Conservation (phyloP, 2,113 vertebrate species). For the Onychorhynchus coronatus region DNA sequence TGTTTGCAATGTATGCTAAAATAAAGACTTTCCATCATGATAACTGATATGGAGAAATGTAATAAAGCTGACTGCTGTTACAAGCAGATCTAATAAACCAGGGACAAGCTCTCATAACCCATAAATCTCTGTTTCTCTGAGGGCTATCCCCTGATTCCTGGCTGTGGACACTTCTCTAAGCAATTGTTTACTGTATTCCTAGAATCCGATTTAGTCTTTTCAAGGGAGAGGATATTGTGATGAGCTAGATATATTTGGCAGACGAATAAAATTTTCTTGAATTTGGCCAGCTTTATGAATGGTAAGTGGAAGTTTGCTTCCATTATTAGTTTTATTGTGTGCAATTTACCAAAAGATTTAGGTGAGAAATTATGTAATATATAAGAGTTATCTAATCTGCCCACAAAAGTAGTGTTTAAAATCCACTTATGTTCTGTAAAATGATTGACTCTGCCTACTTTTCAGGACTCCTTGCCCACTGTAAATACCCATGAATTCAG, state of each 20-base stretch:
- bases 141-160: not conserved
- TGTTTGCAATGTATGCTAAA: not conserved
- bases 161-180: not conserved
- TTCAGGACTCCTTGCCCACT: not conserved
- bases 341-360: not conserved
- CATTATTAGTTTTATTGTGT: not conserved
- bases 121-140: not conserved
- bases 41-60: not conserved
- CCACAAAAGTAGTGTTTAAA: not conserved
- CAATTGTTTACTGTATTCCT: not conserved
- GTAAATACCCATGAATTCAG: not conserved
- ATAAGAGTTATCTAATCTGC: not conserved
- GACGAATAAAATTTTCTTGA: not conserved
- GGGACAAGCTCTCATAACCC: not conserved
- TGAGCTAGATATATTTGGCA: not conserved
- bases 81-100: not conserved
- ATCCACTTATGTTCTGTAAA: not conserved
- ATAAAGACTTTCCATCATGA: not conserved
- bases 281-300: not conserved
- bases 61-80: not conserved
- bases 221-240: not conserved
- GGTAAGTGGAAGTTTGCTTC: not conserved
- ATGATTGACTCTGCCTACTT: not conserved
- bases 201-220: not conserved
- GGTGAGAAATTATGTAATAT: not conserved